Percentiles rank a stretch among this genome's conserved stretches.
phyloP scores from a whole-genome alignment of 2,888 invertebrate genomes.

The Cataglyphis livida region DNA sequence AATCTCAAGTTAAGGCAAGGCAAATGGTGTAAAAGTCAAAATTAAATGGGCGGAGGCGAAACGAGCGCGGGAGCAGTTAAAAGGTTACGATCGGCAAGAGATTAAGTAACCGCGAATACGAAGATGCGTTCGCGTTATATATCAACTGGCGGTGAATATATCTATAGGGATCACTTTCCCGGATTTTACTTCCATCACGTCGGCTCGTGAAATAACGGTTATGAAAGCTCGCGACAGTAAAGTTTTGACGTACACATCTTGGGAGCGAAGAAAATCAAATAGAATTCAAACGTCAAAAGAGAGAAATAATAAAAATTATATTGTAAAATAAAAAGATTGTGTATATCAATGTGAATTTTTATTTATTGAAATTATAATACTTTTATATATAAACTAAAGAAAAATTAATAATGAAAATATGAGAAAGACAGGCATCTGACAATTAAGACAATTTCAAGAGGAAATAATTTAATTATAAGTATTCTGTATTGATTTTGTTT shows the following conservation, averaged over 20 bases:
- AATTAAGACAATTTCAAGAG: background rate
- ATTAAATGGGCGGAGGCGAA: conserved; percentile 55
- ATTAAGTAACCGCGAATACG: conserved; percentile 41
- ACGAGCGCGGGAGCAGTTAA: conserved; percentile 27
- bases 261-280: conserved; percentile 10
- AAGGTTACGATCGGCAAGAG: conserved; percentile 32
- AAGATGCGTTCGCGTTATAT: conserved; percentile 9
- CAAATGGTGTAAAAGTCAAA: conserved; percentile 60
- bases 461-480: background rate
- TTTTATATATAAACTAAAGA: background rate
- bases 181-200: conserved; percentile 34
- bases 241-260: conserved; percentile 7
- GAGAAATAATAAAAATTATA: background rate
- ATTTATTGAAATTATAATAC: no score
- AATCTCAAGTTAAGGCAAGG: conserved; percentile 56
- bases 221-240: conserved; percentile 41
- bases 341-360: background rate
- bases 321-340: background rate
- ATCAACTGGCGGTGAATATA: conserved; percentile 4
- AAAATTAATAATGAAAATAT: background rate
- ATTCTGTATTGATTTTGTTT: background rate
- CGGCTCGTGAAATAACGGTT: conserved; percentile 34
- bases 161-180: background rate
- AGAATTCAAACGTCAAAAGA: background rate
- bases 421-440: background rate